Evolutionary conservation across 2,888 invertebrate genomes (phyloP), one percentile per base, ranked within the genome.

Genomic region (Alloplasta piceator): DNA sequence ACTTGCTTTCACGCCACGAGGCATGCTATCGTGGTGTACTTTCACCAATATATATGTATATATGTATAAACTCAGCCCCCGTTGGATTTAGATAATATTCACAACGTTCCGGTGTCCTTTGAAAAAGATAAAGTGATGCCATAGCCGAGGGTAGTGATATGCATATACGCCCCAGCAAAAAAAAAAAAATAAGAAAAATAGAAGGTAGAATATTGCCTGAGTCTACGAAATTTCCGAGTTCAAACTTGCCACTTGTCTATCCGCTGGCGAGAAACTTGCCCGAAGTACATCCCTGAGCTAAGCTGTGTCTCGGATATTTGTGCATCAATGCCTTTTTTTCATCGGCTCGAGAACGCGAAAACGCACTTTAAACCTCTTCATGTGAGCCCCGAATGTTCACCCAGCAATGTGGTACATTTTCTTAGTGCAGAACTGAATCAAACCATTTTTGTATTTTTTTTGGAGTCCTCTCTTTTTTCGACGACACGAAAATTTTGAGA

Each of bases 11-110:
- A 52, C 60, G 60, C 60, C 50, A 41, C 52, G 75, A 60, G 74
- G 66, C 46, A 50, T 52, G 26, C 36, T 39, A 26, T 46, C 38
- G 39, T 46, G 46, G 56, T 74, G 58, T 52, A 52, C 52, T 52
- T 14, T n/a, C 52, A 12, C 1, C 52, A 14, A 52, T 52, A 16
- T 52, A 52, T 43, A 43, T 43, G 48, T 63, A 36, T 14, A 63
- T 26, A 63, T 16, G n/a, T 36, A 1, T 7, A 16, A 26, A 63
- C 66, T 66, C 52, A 66, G 14, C 61, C 16, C 39, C 58, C 10
- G 14, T 16, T 46, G 80, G 71, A 71, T 80, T 76, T 70, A 66
- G 76, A 76, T 76, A 76, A 80, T 71, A 76, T 71, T 61, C 79
- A 64, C 43, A 41, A 41, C 60, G 67, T 72, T 41, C 60, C 52